Evolutionary conservation across 2,113 vertebrate species (phyloP).

Genomic region (Nettapus auritus): DNA sequence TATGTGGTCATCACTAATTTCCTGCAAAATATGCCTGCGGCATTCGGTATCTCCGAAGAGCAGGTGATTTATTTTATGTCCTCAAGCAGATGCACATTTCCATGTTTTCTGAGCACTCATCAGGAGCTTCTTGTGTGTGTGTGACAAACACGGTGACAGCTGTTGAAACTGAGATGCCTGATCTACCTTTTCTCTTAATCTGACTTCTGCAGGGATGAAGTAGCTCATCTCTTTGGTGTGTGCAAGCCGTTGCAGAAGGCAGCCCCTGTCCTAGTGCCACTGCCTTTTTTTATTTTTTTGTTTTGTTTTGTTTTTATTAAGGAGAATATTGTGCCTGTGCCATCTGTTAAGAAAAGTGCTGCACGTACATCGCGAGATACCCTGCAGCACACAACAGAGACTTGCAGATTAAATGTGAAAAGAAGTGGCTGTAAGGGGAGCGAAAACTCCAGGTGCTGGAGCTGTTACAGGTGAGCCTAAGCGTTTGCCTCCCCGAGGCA

Average conservation of each 20-base stretch:
- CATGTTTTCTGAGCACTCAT: not conserved
- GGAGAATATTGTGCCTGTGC: not conserved
- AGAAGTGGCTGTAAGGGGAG: conserved; percentile 14
- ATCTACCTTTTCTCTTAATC: conserved; percentile 3
- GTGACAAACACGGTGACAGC: conserved; percentile 25
- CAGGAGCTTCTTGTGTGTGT: not conserved
- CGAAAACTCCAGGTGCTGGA: conserved; percentile 65
- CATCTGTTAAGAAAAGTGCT: conserved; percentile 40
- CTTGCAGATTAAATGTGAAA: conserved; percentile 19
- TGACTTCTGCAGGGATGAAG: not conserved
- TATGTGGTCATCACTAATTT: conserved; percentile 28
- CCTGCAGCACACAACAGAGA: not conserved
- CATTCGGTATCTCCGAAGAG: not conserved
- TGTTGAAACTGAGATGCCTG: not conserved
- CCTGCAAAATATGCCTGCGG: not conserved
- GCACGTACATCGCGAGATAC: not conserved
- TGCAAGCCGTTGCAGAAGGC: not conserved
- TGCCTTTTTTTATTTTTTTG: not conserved
- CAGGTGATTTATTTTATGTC: conserved; percentile 31
- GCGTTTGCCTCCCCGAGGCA: not conserved
- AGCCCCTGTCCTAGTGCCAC: not conserved
- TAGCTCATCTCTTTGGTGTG: not conserved
- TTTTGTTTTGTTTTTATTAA: not conserved
- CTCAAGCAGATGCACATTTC: conserved; percentile 38
- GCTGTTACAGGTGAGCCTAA: conserved; percentile 61